A percentile compares a stretch with the other conserved stretches of the same genome.
Conservation (phyloP, 2,113 vertebrate species). For the Sardina pilchardus region DNA sequence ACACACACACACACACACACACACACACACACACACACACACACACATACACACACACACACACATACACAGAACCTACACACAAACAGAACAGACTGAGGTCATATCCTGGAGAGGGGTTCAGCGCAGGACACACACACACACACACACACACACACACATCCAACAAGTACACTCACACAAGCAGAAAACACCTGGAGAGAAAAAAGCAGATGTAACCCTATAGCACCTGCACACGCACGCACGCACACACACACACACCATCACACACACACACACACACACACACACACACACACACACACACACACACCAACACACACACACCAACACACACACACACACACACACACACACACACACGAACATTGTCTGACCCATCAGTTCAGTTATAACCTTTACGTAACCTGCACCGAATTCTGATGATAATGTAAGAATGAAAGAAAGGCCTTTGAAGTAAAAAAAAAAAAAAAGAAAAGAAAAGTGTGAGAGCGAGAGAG, state of each 20-base stretch:
- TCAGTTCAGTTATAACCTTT: too few species aligned
- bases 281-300: neutral
- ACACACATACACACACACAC: neutral
- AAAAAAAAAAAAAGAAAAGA: too few species aligned
- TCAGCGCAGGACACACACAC: neutral
- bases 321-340: neutral
- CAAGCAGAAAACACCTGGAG: neutral
- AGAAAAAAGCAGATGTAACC: neutral
- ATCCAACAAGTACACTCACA: neutral
- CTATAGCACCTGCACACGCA: neutral
- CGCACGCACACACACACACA: neutral
- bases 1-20: slow-evolving; percentile 12
- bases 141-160: neutral
- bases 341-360: slow-evolving; percentile 10
- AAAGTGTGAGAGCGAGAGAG: too few species aligned
- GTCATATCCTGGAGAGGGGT: neutral
- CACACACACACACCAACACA: neutral
- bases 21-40: neutral
- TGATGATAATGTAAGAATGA: neutral
- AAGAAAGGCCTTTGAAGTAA: neutral
- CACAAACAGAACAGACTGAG: neutral
- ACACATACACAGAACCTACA: slow-evolving; percentile 7
- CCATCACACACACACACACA: neutral
- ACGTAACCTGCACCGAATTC: too few species aligned
- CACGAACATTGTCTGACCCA: neutral